A percentile compares a stretch with the other conserved stretches of the same genome.
These are phyloP conservation scores for Colletes collaris DNA, from an alignment of 2,888 invertebrate genomes.

Conservation along the genomic window DNA sequence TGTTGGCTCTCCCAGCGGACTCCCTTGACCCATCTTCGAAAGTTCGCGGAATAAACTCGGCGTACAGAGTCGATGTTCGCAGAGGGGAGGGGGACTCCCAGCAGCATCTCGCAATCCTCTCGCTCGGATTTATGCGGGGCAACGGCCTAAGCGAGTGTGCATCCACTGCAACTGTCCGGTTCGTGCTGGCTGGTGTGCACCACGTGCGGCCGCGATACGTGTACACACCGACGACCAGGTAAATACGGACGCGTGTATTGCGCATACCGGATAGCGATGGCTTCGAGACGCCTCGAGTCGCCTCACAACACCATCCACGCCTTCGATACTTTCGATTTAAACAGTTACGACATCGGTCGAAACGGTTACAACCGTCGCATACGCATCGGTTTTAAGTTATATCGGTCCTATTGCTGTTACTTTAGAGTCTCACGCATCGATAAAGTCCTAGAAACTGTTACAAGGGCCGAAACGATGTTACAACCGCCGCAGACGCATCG, in stretches of 20 bases:
- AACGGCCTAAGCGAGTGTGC: slow-evolving; percentile 69
- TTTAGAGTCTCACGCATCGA: too few species aligned
- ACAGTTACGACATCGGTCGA: too few species aligned
- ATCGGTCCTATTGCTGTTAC: too few species aligned
- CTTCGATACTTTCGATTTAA: neutral
- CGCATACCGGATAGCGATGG: slow-evolving; percentile 32
- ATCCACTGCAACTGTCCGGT: slow-evolving; percentile 51
- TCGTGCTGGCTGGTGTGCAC: slow-evolving; percentile 33
- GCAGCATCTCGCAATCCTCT: slow-evolving; percentile 61
- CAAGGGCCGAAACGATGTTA: too few species aligned
- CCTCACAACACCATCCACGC: neutral
- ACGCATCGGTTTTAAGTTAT: too few species aligned
- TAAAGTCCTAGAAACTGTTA: too few species aligned
- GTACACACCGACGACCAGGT: slow-evolving; percentile 27
- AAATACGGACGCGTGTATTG: slow-evolving; percentile 30
- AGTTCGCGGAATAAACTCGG: slow-evolving; percentile 45
- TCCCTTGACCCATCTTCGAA: slow-evolving; percentile 59
- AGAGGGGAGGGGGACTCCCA: slow-evolving; percentile 10
- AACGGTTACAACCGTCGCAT: too few species aligned
- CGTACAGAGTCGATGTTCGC: slow-evolving; percentile 1
- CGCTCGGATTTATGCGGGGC: slow-evolving; percentile 68
- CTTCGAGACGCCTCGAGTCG: neutral
- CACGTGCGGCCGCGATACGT: slow-evolving; percentile 44
- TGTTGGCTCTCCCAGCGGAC: slow-evolving; percentile 14
- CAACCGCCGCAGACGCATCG: too few species aligned